A percentile compares a stretch with the other conserved stretches of the same genome.
Evolutionary conservation across 2,797 vertebrate genomes (phyloP).

Genomic region (Podarcis siculus): DNA sequence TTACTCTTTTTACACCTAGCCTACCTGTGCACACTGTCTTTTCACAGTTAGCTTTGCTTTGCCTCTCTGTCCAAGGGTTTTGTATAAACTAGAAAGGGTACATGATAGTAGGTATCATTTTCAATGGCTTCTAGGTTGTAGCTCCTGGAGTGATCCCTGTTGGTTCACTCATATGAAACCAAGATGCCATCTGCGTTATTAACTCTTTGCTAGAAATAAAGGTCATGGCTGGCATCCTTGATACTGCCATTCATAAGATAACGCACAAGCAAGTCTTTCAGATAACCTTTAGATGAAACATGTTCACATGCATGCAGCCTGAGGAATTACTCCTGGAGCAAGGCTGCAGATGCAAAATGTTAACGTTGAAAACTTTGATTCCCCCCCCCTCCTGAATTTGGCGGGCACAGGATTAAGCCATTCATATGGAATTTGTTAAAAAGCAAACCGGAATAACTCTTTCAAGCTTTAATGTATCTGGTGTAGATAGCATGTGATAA

Average conservation of each 20-base stretch:
- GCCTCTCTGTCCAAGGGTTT: neutral
- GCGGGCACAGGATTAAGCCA: neutral
- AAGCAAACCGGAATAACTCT: neutral
- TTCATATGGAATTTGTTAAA: conserved; percentile 24
- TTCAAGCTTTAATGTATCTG: conserved; percentile 14
- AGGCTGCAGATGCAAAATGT: neutral
- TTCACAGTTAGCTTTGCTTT: neutral
- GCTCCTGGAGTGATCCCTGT: neutral
- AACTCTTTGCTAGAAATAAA: neutral
- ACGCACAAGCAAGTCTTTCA: neutral
- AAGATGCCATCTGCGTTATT: neutral
- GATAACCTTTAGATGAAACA: neutral
- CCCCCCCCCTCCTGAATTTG: neutral
- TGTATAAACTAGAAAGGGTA: neutral
- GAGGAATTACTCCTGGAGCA: neutral
- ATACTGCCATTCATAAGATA: neutral
- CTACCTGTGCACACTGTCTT: neutral
- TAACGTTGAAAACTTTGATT: neutral
- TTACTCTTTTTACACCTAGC: neutral
- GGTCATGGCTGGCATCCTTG: neutral
- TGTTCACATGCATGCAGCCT: neutral
- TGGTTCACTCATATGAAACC: neutral
- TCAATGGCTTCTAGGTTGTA: neutral
- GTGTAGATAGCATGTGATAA: conserved; percentile 9
- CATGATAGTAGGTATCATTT: neutral